Conservation (phyloP, 2,113 vertebrate species). For the Equus quagga region DNA sequence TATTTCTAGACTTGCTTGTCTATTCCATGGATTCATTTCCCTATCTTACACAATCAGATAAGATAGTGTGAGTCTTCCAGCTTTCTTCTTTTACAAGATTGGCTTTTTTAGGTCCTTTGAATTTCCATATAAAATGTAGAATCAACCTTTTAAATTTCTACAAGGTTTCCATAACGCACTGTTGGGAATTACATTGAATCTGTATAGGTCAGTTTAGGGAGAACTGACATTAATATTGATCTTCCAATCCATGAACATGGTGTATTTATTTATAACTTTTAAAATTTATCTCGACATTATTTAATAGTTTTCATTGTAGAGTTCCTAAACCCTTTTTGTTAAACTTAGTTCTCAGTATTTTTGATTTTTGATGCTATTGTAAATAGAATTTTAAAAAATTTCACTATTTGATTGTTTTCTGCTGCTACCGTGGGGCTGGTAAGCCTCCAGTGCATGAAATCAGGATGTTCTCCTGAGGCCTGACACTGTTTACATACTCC, state of each 20-base stretch:
- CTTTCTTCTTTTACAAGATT: slow-evolving; percentile 19
- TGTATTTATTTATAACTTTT: background rate
- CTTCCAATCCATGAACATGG: background rate
- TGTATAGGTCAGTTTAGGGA: background rate
- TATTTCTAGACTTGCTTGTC: background rate
- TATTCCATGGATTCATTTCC: background rate
- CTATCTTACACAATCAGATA: background rate
- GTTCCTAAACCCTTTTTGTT: background rate
- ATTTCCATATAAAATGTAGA: slow-evolving; percentile 11
- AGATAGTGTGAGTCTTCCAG: background rate
- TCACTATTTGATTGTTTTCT: slow-evolving; percentile 22
- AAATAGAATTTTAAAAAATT: background rate
- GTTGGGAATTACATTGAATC: background rate
- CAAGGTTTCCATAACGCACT: background rate
- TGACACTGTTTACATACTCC: background rate
- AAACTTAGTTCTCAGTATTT: background rate
- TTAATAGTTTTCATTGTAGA: slow-evolving; percentile 29
- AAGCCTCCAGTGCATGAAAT: background rate
- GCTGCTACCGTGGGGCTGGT: background rate
- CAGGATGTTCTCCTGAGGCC: background rate
- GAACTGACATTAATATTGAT: background rate
- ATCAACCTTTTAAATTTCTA: slow-evolving; percentile 21
- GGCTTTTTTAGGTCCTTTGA: background rate
- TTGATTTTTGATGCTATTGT: background rate
- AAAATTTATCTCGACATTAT: background rate